Evolutionary conservation across 2,888 invertebrate genomes (phyloP).

Genomic region (Ophion costatus): DNA sequence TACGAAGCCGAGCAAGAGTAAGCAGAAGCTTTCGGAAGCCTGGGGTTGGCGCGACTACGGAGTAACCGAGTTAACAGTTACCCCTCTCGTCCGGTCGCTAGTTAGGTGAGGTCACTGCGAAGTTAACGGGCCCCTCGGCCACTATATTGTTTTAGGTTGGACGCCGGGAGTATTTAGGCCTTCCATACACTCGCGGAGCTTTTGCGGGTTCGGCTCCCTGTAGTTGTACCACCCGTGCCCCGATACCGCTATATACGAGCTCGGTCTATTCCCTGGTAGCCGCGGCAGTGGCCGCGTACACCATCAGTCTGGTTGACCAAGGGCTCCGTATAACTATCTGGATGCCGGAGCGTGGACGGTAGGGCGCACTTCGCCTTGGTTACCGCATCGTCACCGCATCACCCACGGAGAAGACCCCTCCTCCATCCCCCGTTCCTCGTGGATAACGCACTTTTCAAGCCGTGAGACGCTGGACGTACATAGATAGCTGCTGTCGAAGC

Average conservation of each 20-base stretch:
- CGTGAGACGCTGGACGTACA: constrained; percentile 74
- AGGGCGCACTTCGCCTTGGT: constrained; percentile 37
- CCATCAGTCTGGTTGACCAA: constrained; percentile 34
- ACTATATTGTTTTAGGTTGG: constrained; percentile 78
- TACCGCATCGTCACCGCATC: constrained; percentile 56
- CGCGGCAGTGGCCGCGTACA: constrained; percentile 30
- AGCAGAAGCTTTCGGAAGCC: constrained; percentile 62
- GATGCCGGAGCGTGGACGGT: constrained; percentile 56
- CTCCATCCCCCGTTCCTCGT: constrained; percentile 11
- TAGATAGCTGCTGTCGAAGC: constrained; percentile 63
- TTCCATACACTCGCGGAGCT: constrained; percentile 61
- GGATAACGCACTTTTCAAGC: constrained; percentile 76
- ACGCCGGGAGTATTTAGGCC: constrained; percentile 79
- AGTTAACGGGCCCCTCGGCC: constrained; percentile 74
- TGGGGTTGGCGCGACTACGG: constrained; percentile 51
- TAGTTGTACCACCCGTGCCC: constrained; percentile 38
- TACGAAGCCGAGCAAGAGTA: constrained; percentile 32
- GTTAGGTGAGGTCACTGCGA: constrained; percentile 78
- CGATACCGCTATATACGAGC: constrained; percentile 2
- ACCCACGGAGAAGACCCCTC: neutral
- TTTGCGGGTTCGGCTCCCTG: constrained; percentile 52
- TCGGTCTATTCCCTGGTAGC: constrained; percentile 34
- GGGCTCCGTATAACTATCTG: constrained; percentile 24
- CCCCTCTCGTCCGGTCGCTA: constrained; percentile 74
- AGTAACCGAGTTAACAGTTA: constrained; percentile 80